Base-by-base conservation (phyloP, 2,797 vertebrate genomes). In the Hyperoplus immaculatus region DNA sequence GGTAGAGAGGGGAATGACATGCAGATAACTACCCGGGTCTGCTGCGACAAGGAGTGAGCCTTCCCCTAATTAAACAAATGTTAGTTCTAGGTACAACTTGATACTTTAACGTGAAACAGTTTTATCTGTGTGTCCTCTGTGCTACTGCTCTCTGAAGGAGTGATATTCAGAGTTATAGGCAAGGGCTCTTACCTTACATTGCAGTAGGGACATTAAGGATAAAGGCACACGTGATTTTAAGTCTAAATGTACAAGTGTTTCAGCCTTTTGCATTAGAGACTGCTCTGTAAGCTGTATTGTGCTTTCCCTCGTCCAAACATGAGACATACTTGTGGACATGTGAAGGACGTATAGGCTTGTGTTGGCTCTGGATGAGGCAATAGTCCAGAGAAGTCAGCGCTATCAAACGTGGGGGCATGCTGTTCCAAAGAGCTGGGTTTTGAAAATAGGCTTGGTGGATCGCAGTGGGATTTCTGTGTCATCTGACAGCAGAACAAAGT, bases 401-500 rank as follows among this genome's bases (percentile, higher is more conserved):
- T 78, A 88, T 90, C 86, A 89, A 78, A 91, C 69, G 78, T 78
- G 63, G 51, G 78, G 80, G 55, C 60, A 78, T 78, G 64, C 66
- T 82, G 71, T 72, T 87, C 83, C 47, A 66, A 41, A 87, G 77
- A 71, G 69, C 68, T 43, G 59, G 59, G 69, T 81, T 90, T 88
- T 87, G 63, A 87, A 87, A 90, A 85, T 76, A 60, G 83, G 71
- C 63, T 82, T 84, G 81, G 88, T 89, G 87, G 72, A 69, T 89
- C 83, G 80, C 86, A 66, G 83, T 81, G 89, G 89, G 87, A 90
- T 76, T 85, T 87, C 75, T 87, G 84, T 72, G 65, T 92, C 86
- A 88, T 88, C 80, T 84, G 85, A 90, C 85, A 89, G 81, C 87
- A 83, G 85, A 92, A 90, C 87, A 92, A 92, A 91, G 86, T 85